Evolutionary conservation across 1,140 invertebrate genomes (phyloP).

Genomic region (Trichoplusia ni): DNA sequence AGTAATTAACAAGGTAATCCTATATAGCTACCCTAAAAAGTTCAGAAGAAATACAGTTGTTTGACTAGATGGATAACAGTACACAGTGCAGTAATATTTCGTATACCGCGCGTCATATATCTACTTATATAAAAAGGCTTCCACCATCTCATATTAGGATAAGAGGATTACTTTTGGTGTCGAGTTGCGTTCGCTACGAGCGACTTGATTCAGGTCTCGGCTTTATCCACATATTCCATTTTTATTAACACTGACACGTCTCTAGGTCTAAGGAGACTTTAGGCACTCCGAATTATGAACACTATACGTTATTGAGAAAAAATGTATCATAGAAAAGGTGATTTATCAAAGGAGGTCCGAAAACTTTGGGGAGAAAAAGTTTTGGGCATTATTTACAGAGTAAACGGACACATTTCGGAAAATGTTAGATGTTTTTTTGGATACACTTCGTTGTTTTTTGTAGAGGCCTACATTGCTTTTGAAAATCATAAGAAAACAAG

Average conservation of each 20-base stretch:
- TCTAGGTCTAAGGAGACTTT: conserved; percentile 4
- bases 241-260: conserved; percentile 34
- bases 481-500: conserved; percentile 8
- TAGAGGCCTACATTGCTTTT: background rate
- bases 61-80: background rate
- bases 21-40: conserved; percentile 12
- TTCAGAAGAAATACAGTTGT: background rate
- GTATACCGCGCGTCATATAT: conserved; percentile 5
- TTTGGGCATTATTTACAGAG: background rate
- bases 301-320: conserved; percentile 15
- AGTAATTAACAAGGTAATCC: conserved; percentile 4
- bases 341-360: conserved; percentile 15
- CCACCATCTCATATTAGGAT: conserved; percentile 37
- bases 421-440: background rate
- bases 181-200: conserved; percentile 31
- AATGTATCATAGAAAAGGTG: conserved; percentile 7
- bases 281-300: conserved; percentile 12
- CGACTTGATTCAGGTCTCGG: conserved; percentile 17
- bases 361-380: conserved; percentile 8
- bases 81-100: conserved; percentile 20
- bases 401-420: conserved; percentile 3
- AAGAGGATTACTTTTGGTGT: conserved; percentile 39
- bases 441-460: background rate
- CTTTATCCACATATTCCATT: conserved; percentile 25
- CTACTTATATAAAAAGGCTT: conserved; percentile 34